Conservation (phyloP, 2,888 invertebrate species). For the Eupsilia transversa region DNA sequence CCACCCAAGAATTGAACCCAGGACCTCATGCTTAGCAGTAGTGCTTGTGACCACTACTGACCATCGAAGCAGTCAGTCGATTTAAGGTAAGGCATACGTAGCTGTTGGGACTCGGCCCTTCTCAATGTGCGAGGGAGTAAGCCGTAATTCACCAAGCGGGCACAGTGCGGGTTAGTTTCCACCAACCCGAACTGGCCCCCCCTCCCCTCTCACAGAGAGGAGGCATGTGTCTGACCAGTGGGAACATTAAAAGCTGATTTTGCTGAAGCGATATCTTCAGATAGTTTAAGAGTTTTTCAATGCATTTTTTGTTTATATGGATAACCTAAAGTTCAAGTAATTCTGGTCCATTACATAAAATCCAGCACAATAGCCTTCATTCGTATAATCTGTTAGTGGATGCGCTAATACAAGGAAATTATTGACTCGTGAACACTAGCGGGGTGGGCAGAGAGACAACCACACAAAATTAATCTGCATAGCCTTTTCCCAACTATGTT, state of each 20-base stretch:
- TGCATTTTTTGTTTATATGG: neutral
- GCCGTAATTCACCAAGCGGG: neutral
- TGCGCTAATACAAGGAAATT: constrained; percentile 29
- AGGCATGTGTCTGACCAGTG: neutral
- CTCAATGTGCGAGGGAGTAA: neutral
- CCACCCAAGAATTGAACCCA: too few species aligned
- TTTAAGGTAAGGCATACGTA: neutral
- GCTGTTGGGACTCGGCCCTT: neutral
- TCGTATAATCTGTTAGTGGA: constrained; percentile 19
- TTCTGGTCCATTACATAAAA: constrained; percentile 39
- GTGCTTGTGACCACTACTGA: too few species aligned
- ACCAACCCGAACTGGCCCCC: too few species aligned
- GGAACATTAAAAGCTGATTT: neutral
- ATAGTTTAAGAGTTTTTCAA: too few species aligned
- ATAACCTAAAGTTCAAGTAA: neutral
- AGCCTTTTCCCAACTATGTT: too few species aligned
- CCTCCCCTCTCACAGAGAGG: neutral
- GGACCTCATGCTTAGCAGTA: too few species aligned
- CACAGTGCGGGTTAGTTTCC: neutral
- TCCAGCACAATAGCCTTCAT: constrained; percentile 29
- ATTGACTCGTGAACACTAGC: neutral
- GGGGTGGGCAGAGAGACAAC: neutral
- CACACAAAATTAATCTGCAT: too few species aligned
- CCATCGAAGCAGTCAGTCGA: too few species aligned
- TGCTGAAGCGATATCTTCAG: neutral